Evolutionary conservation across 2,888 invertebrate genomes (phyloP).

Genomic region (Chymomyza amoena): DNA sequence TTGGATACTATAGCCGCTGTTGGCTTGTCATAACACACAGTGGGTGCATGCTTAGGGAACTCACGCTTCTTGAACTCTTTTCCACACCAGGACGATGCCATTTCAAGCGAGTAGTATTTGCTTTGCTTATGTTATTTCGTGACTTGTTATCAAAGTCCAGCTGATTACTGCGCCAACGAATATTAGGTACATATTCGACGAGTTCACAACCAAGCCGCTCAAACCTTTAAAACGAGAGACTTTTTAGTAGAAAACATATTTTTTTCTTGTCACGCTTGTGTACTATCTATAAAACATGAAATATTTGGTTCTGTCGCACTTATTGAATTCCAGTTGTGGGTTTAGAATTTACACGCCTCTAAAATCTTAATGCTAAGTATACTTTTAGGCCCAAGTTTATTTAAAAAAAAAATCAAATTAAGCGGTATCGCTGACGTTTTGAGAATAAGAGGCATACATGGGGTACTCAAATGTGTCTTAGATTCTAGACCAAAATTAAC

Average conservation of each 20-base stretch:
- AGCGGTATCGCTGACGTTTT: background rate
- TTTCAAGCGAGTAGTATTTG: constrained; percentile 4
- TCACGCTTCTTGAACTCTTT: constrained; percentile 64
- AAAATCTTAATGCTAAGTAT: no score
- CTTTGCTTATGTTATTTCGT: background rate
- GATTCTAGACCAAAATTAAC: constrained; percentile 8
- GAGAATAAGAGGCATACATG: background rate
- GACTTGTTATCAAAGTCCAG: no score
- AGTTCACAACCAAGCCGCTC: background rate
- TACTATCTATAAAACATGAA: background rate
- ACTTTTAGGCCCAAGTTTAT: no score
- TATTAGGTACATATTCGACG: background rate
- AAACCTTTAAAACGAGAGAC: background rate
- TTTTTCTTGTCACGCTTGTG: background rate
- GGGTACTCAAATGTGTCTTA: background rate
- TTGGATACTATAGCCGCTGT: constrained; percentile 69
- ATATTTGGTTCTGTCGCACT: background rate
- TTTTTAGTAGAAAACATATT: background rate
- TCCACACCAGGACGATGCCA: constrained; percentile 73
- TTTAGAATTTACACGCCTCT: no score
- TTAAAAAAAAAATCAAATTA: constrained; percentile 1
- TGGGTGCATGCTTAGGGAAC: constrained; percentile 68
- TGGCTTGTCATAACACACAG: constrained; percentile 78
- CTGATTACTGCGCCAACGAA: background rate
- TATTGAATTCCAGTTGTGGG: background rate